A percentile compares a stretch with the other conserved stretches of the same genome.
Conservation (phyloP, 2,113 vertebrate genomes). For the Silurus meridionalis region DNA sequence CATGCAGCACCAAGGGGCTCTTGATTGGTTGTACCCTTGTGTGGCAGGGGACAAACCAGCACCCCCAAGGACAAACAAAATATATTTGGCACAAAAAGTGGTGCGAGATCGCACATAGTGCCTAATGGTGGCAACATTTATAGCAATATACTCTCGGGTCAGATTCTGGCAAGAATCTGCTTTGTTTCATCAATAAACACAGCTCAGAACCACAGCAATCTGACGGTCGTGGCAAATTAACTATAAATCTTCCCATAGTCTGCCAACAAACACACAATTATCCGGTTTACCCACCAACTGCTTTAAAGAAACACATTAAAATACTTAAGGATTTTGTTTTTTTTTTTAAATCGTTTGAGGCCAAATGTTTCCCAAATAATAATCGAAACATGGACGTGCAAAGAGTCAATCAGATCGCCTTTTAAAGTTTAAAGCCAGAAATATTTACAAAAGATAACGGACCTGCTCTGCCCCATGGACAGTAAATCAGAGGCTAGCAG, state of each 20-base stretch:
- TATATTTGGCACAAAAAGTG: constrained; percentile 24
- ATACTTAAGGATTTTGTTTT: background rate
- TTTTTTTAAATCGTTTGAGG: background rate
- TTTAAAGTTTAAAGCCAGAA: background rate
- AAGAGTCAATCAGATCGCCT: background rate
- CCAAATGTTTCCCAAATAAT: background rate
- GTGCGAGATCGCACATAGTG: background rate
- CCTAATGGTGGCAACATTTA: background rate
- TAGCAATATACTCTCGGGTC: background rate
- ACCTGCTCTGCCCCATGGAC: background rate
- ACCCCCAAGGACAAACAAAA: constrained; percentile 26
- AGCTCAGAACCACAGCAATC: background rate
- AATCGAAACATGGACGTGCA: background rate
- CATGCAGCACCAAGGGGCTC: constrained; percentile 1
- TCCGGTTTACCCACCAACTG: background rate
- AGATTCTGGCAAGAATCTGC: background rate
- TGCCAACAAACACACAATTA: background rate
- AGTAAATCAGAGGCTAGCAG: background rate
- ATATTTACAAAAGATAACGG: background rate
- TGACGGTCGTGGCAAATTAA: background rate
- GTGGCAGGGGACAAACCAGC: constrained; percentile 2
- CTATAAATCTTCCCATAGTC: background rate
- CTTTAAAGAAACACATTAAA: background rate
- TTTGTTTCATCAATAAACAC: background rate
- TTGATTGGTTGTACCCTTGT: constrained; percentile 22